A percentile compares a stretch with the other conserved stretches of the same genome.
These are phyloP conservation scores for Cephalopterus ornatus DNA, from an alignment of 2,113 vertebrate species.

Conservation along the genomic window DNA sequence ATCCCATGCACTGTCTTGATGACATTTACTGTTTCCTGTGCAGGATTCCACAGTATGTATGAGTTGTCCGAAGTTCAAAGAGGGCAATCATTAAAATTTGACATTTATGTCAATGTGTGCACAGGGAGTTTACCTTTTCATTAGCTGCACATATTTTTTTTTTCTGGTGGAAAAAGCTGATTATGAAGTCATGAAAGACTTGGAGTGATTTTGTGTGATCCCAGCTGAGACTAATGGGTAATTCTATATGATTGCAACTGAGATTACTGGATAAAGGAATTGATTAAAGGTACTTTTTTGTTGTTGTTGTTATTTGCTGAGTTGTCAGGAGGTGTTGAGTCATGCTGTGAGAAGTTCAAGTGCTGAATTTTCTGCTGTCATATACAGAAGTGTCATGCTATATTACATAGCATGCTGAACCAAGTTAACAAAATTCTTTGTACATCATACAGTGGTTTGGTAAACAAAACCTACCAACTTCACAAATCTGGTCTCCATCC, in stretches of 20 bases:
- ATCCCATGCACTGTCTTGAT: slow-evolving; percentile 43
- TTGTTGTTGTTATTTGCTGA: slow-evolving; percentile 23
- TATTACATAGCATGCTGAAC: neutral
- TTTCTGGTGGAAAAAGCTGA: neutral
- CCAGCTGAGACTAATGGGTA: neutral
- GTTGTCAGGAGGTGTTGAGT: slow-evolving; percentile 49
- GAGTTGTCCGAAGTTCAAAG: slow-evolving; percentile 51
- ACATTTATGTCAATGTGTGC: slow-evolving; percentile 62
- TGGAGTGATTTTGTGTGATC: slow-evolving; percentile 10
- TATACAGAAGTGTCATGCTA: neutral
- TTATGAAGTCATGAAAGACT: slow-evolving; percentile 44
- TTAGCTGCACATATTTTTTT: slow-evolving; percentile 6
- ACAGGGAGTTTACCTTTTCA: slow-evolving; percentile 62
- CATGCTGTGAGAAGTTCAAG: neutral
- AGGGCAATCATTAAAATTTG: slow-evolving; percentile 64
- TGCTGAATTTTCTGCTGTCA: slow-evolving; percentile 26
- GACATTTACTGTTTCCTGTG: slow-evolving; percentile 55
- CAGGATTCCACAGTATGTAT: slow-evolving; percentile 15
- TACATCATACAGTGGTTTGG: neutral
- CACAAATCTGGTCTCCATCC: neutral
- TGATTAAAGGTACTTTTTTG: neutral
- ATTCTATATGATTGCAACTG: neutral
- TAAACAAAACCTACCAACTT: slow-evolving; percentile 20
- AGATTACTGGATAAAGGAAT: slow-evolving; percentile 18
- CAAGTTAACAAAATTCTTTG: neutral